Base-by-base conservation (phyloP, 2,113 vertebrate genomes). In the Anseranas semipalmata region DNA sequence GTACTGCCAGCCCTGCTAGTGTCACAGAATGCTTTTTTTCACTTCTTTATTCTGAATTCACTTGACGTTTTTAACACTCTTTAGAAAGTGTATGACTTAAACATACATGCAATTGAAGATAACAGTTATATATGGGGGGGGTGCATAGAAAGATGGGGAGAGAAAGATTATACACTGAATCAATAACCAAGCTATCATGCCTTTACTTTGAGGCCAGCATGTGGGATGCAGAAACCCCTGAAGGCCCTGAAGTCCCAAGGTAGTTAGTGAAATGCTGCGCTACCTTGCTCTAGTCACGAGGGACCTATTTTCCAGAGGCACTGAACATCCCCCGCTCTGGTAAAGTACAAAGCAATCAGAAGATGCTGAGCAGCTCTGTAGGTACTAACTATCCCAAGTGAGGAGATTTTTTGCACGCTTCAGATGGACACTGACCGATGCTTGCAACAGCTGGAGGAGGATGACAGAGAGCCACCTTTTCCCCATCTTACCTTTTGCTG, bases 51-150 rank as follows among this genome's bases (percentile, higher is more conserved):
- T 85, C 73, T 66, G 45, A 94, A 72, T 83, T 87, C 15, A 74
- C 27, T 94, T 14, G 41, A 76, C 53, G 62, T 85, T 94, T 92
- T 86, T 75, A 90, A 85, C 79, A 14, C 56, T 87, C 24, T 97
- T 86, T 72, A 68, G 37, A 79, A 96, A 96, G 43, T 5, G 15
- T n/a, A 50, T 30, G 43, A 22, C 48, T 87, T 74, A 66, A 72
- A 67, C 0, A 0, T 32, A 73, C 37, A 84, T 62, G 88, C 81
- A 73, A 72, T 67, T 82, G 62, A 91, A 90, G 60, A 72, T 33
- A 78, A 89, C 56, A 28, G 24, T 87, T 75, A 78, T 20, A 12
- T 39, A 5, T 14, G 17, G 4, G 15, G 58, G 19, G 43, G 18
- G 7, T 60, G 17, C 39, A 33, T 27, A 59, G 46, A 78, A 82